Evolutionary conservation across 2,888 invertebrate genomes (phyloP), one percentile per base, ranked within the genome.

Genomic region (Stomorhina lunata): DNA sequence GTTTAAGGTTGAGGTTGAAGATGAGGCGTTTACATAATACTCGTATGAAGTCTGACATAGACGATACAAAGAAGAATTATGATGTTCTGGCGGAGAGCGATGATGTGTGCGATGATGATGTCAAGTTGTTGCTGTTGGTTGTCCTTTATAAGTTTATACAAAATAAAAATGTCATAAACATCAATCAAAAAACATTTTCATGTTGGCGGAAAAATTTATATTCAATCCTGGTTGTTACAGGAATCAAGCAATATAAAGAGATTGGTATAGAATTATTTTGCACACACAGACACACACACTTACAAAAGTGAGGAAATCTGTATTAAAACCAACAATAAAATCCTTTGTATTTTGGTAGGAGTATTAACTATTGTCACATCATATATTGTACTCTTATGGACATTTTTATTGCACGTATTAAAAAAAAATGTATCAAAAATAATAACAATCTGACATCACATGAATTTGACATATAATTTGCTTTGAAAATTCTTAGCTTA

Each of bases 171-270:
- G 72, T 59, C 77, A 77, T 53, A 68, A 59, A 71, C 77, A 81
- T 81, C 81, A 81, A 81, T 81, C 81, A 81, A 77, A 77, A 71
- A 40, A 37, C 15, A 20, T 81, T 50, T 5, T 43, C n/a, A n/a
- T n/a, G n/a, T n/a, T n/a, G n/a, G 50, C 15, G 32, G 15, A n/a
- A 68, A 68, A 61, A 65, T 57, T 68, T 43, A 20, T 50, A 59
- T 57, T 50, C 37, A 61, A 68, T n/a, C 1, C 6, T 12, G 37
- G 43, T 57, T 32, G 69, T 66, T 34, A 34, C 7, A 48, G 29
- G 22, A 55, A 34, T 6, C 2, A n/a, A 53, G 9, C 29, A 75
- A 66, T 66, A 72, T 48, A 59, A 37, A 37, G 37, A 34, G 40
- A 27, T 43, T 61, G 0, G 9, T 34, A 37, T 55, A 43, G 59